Evolutionary conservation across 2,797 vertebrate genomes (phyloP).

Genomic region (Peromyscus melanophrys): DNA sequence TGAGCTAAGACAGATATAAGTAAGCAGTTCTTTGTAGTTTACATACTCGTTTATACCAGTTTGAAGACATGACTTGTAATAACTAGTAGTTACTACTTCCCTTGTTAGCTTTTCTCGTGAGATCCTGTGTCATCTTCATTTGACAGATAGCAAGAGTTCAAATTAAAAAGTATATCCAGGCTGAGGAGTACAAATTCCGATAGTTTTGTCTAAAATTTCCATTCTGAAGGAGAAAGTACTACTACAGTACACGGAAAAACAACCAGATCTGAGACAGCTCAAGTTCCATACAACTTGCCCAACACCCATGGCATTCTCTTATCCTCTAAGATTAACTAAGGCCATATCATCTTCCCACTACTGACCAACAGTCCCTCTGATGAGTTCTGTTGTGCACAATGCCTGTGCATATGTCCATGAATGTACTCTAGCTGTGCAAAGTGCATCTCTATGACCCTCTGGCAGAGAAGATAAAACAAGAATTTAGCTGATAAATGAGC

Average conservation of each 20-base stretch:
- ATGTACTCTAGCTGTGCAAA: neutral
- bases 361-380: neutral
- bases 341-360: neutral
- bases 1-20: neutral
- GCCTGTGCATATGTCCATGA: neutral
- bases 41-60: neutral
- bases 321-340: neutral
- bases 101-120: neutral
- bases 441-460: no score
- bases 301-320: no score
- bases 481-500: neutral
- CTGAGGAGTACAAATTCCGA: neutral
- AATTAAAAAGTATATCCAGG: neutral
- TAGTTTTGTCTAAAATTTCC: neutral
- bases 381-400: neutral
- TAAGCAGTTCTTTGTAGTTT: neutral
- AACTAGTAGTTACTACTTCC: neutral
- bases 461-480: neutral
- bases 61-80: neutral
- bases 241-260: neutral
- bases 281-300: neutral
- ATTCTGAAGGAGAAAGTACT: neutral
- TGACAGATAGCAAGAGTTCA: neutral
- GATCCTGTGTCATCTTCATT: neutral
- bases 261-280: no score